phyloP scores from a whole-genome alignment of 2,113 vertebrate genomes.

The Alethe castanea region DNA sequence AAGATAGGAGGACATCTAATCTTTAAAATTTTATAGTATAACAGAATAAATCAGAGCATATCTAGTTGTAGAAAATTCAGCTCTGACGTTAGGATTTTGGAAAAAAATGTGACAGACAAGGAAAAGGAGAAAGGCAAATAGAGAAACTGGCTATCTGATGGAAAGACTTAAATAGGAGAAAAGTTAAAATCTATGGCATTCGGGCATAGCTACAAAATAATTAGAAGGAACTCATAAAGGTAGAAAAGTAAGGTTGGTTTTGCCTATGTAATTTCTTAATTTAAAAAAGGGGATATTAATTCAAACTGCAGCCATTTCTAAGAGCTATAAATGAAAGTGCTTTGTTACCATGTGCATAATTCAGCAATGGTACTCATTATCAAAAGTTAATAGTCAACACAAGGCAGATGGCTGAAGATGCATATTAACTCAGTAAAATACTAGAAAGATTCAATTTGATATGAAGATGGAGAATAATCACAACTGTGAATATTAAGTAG shows the following conservation, averaged over 20 bases:
- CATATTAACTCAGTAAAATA: neutral
- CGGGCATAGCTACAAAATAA: neutral
- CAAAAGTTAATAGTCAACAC: slow-evolving; percentile 3
- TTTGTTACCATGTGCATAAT: neutral
- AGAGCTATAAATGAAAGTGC: neutral
- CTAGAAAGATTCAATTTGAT: neutral
- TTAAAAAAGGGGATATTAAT: neutral
- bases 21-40: neutral
- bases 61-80: neutral
- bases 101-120: neutral
- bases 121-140: neutral
- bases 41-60: neutral
- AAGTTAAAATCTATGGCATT: neutral
- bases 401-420: neutral
- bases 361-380: neutral
- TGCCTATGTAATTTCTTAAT: neutral
- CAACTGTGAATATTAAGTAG: neutral
- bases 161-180: neutral
- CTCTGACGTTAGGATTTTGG: neutral
- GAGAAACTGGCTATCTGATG: neutral
- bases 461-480: neutral
- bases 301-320: neutral
- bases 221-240: neutral
- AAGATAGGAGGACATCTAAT: neutral
- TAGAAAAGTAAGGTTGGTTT: neutral